These are phyloP conservation scores for Chrysochloris asiatica DNA, from an alignment of 2,113 vertebrate species.

Conservation along the genomic window DNA sequence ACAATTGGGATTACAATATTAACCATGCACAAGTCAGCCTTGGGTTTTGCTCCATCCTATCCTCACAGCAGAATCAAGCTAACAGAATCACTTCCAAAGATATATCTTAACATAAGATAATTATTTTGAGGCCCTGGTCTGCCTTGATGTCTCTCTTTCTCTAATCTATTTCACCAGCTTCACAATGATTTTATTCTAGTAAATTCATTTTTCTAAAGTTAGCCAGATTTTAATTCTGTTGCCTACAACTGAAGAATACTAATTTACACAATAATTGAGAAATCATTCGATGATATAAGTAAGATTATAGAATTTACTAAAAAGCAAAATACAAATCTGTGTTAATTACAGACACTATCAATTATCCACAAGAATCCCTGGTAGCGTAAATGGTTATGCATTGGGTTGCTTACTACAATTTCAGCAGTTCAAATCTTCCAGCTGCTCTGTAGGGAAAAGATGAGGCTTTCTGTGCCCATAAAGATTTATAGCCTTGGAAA, in stretches of 20 bases:
- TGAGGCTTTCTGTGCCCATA: too few relatives aligned
- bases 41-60: too few relatives aligned
- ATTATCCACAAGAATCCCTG: not conserved
- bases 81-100: not conserved
- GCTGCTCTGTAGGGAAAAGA: too few relatives aligned
- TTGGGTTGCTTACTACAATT: too few relatives aligned
- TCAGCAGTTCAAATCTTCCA: too few relatives aligned
- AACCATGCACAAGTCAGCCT: too few relatives aligned
- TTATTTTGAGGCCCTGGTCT: not conserved
- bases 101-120: not conserved
- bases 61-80: too few relatives aligned
- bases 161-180: not conserved
- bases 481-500: too few relatives aligned
- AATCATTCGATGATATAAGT: conserved; percentile 7
- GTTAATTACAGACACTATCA: conserved; percentile 19
- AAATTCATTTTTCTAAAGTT: conserved; percentile 27
- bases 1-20: too few relatives aligned
- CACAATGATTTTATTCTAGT: not conserved
- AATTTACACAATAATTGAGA: not conserved
- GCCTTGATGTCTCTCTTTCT: not conserved
- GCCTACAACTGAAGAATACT: conserved; percentile 10
- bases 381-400: too few relatives aligned
- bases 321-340: not conserved
- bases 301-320: not conserved
- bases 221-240: conserved; percentile 3